Evolutionary conservation across 2,888 invertebrate genomes (phyloP).

Genomic region (Brachyptera risi): DNA sequence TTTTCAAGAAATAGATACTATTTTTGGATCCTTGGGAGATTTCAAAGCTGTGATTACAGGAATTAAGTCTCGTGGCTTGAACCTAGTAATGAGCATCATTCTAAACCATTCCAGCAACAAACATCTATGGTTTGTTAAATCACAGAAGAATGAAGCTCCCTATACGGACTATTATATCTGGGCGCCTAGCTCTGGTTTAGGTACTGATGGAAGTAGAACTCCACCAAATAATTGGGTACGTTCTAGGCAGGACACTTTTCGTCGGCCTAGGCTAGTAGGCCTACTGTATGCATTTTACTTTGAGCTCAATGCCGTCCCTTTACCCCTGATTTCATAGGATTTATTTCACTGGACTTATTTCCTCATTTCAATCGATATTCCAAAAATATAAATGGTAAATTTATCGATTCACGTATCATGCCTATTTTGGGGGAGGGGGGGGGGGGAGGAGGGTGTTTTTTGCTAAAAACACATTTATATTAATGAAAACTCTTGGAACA

Average conservation of each 20-base stretch:
- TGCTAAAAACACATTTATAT: no score
- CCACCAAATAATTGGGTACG: conserved; percentile 72
- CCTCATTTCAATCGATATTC: no score
- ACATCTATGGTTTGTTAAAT: conserved; percentile 68
- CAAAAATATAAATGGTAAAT: no score
- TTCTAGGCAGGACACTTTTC: no score
- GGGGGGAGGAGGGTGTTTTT: no score
- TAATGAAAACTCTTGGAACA: no score
- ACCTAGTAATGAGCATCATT: conserved; percentile 68
- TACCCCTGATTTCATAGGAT: no score
- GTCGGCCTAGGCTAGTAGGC: no score
- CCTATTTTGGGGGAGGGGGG: no score
- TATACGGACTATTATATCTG: conserved; percentile 78
- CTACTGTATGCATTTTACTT: not conserved
- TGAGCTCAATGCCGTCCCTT: no score
- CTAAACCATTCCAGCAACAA: conserved; percentile 65
- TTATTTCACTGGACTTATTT: no score
- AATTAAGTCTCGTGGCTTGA: conserved; percentile 51
- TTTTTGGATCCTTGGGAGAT: conserved; percentile 48
- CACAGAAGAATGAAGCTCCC: conserved; percentile 53
- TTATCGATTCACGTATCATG: no score
- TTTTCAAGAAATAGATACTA: conserved; percentile 48
- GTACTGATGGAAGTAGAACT: conserved; percentile 41
- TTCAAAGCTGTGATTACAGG: conserved; percentile 47
- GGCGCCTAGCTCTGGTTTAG: conserved; percentile 49